Conservation (phyloP, 2,888 invertebrate species). For the Aspidapion aeneum region DNA sequence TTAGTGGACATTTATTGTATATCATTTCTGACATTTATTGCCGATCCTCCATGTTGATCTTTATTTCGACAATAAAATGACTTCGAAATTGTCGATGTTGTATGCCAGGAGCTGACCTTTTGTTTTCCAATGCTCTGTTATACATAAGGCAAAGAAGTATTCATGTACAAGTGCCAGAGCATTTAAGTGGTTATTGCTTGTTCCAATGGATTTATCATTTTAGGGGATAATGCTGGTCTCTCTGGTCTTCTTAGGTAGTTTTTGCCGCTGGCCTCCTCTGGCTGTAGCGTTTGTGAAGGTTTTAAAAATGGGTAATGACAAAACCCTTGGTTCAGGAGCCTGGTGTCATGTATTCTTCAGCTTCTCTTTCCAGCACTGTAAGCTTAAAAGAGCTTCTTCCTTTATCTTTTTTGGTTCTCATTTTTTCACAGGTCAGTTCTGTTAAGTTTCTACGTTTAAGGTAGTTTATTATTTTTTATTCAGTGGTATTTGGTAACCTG, state of each 20-base stretch:
- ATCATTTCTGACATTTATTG: neutral
- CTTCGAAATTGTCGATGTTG: neutral
- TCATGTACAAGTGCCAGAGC: neutral
- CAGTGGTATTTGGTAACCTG: neutral
- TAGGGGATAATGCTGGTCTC: neutral
- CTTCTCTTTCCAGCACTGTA: neutral
- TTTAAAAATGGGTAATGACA: neutral
- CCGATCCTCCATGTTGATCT: neutral
- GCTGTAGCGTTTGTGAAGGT: neutral
- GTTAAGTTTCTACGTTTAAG: neutral
- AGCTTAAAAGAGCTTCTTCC: neutral
- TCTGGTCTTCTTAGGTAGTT: neutral
- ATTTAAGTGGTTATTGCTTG: neutral
- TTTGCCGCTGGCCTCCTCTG: neutral
- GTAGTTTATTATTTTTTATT: neutral
- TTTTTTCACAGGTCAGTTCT: neutral
- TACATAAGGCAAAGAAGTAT: neutral
- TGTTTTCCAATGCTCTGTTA: conserved; percentile 7
- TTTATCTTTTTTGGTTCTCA: neutral
- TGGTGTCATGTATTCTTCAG: neutral
- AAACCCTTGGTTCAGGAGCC: neutral
- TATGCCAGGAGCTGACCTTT: conserved; percentile 1
- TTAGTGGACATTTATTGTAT: neutral
- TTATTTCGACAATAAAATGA: neutral
- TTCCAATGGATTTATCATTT: neutral